phyloP scores from a whole-genome alignment of 2,113 vertebrate genomes.

The Gavia stellata region DNA sequence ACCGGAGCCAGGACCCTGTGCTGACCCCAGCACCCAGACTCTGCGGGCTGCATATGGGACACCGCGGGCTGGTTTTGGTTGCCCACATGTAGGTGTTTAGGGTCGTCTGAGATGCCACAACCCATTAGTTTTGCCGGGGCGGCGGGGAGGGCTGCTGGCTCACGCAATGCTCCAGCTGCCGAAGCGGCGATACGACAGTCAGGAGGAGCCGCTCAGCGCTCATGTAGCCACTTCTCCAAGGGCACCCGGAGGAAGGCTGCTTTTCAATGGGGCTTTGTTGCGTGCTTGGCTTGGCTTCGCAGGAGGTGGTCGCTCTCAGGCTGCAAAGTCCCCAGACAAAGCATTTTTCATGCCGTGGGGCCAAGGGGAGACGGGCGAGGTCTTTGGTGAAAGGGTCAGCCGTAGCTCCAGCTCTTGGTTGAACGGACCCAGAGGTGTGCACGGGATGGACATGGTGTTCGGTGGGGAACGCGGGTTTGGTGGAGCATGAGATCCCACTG shows the following conservation, averaged over 20 bases:
- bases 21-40: not conserved
- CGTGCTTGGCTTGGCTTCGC: not conserved
- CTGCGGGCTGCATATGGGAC: not conserved
- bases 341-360: accelerated
- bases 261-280: not conserved
- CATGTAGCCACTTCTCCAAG: not conserved
- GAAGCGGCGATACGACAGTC: accelerated
- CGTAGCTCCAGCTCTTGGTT: not conserved
- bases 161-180: not conserved
- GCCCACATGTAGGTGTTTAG: not conserved
- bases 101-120: not conserved
- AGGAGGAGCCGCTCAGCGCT: not conserved
- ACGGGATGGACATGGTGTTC: accelerated
- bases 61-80: not conserved
- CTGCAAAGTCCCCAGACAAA: not conserved
- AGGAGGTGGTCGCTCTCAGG: not conserved
- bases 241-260: not conserved
- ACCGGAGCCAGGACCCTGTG: not conserved
- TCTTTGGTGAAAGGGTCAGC: not conserved
- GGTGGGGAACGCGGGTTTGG: accelerated
- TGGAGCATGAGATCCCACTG: not conserved
- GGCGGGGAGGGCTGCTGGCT: not conserved
- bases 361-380: accelerated
- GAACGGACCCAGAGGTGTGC: not conserved
- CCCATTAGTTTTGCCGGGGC: accelerated